phyloP scores from a whole-genome alignment of 2,888 invertebrate genomes.

The Branchipolynoe longqiensis region DNA sequence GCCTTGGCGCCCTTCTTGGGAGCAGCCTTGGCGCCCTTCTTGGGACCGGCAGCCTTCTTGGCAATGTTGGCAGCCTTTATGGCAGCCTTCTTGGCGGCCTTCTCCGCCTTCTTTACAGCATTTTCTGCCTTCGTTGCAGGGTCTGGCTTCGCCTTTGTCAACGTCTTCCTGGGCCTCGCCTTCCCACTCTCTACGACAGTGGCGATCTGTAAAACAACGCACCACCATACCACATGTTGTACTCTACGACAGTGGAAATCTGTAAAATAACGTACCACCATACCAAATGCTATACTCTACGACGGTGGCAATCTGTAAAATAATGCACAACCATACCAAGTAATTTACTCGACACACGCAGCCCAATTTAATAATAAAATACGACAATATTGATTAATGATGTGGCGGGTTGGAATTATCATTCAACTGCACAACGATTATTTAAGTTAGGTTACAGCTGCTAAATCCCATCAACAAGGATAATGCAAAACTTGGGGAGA shows the following conservation, averaged over 20 bases:
- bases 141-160: no score
- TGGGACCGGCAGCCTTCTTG: slow-evolving; percentile 23
- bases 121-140: slow-evolving; percentile 62
- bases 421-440: background rate
- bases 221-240: background rate
- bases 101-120: slow-evolving; percentile 62
- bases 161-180: slow-evolving; percentile 63
- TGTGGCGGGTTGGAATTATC: no score
- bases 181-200: slow-evolving; percentile 62
- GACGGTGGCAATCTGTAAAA: slow-evolving; percentile 64
- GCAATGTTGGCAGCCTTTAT: background rate
- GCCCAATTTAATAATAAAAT: no score
- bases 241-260: background rate
- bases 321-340: background rate
- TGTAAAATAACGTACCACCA: background rate
- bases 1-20: no score
- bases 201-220: slow-evolving; percentile 64
- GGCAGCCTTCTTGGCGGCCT: slow-evolving; percentile 49
- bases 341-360: background rate
- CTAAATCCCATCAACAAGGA: background rate
- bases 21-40: slow-evolving; percentile 54
- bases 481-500: background rate
- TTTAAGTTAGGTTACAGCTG: background rate
- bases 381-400: no score
- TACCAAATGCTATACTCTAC: slow-evolving; percentile 62